phyloP scores from a whole-genome alignment of 2,113 vertebrate species.

The Tretioscincus oriximinensis region DNA sequence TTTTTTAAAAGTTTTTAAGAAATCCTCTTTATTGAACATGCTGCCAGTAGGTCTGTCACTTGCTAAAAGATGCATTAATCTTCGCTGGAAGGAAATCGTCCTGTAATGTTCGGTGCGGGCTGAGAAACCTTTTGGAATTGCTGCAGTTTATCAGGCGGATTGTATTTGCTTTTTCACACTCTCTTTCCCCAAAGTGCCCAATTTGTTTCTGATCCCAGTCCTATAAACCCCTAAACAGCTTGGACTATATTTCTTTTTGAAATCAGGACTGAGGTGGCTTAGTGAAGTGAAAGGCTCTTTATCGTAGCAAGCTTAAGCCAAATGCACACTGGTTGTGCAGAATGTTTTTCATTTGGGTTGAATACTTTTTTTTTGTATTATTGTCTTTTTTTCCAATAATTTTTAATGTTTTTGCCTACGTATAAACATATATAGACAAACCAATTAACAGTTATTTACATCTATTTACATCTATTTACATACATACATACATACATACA shows the following conservation, averaged over 20 bases:
- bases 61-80: conserved; percentile 17
- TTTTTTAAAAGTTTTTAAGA: neutral
- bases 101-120: neutral
- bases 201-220: neutral
- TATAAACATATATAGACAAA: too few relatives aligned
- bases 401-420: too few relatives aligned
- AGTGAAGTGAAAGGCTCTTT: too few relatives aligned
- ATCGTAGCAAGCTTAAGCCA: neutral
- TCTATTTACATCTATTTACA: too few relatives aligned
- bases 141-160: conserved; percentile 16
- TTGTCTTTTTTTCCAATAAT: too few relatives aligned
- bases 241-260: neutral
- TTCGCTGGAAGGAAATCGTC: neutral
- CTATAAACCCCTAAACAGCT: neutral
- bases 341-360: neutral
- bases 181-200: neutral
- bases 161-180: neutral
- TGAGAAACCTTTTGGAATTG: conserved; percentile 16
- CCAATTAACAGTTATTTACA: too few relatives aligned
- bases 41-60: conserved; percentile 16
- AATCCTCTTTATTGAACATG: neutral
- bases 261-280: neutral
- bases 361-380: too few relatives aligned
- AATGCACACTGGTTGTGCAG: too few relatives aligned
- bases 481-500: too few relatives aligned